Conservation (phyloP, 2,113 vertebrate species). For the Polyodon spathula region DNA sequence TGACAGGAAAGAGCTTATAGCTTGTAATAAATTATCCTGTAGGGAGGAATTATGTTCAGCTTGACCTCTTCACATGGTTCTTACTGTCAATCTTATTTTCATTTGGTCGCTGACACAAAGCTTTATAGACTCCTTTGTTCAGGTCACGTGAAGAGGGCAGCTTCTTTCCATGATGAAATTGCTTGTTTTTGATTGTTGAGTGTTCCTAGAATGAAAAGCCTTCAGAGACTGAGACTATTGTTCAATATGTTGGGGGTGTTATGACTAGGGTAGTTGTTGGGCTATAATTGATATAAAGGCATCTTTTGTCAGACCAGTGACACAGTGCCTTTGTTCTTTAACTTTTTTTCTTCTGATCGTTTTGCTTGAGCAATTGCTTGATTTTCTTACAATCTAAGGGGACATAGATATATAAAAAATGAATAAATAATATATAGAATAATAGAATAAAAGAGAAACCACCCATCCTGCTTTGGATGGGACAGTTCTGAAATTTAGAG, state of each 20-base stretch:
- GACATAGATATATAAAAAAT: no score
- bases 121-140: neutral
- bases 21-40: neutral
- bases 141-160: neutral
- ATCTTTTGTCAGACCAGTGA: slow-evolving; percentile 4
- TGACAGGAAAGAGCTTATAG: neutral
- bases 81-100: neutral
- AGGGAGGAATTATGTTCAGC: neutral
- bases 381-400: no score
- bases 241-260: neutral
- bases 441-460: no score
- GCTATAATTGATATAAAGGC: neutral
- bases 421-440: no score
- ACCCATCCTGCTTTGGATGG: no score
- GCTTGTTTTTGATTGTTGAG: neutral
- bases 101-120: neutral
- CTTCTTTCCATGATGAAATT: neutral
- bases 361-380: no score
- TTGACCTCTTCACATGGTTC: neutral
- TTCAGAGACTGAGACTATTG: neutral
- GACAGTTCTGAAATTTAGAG: no score
- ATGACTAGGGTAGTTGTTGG: slow-evolving; percentile 2
- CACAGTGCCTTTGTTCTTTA: neutral
- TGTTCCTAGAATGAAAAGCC: neutral
- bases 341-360: neutral